Conservation (phyloP, 2,113 vertebrate species). For the Coturnix japonica region DNA sequence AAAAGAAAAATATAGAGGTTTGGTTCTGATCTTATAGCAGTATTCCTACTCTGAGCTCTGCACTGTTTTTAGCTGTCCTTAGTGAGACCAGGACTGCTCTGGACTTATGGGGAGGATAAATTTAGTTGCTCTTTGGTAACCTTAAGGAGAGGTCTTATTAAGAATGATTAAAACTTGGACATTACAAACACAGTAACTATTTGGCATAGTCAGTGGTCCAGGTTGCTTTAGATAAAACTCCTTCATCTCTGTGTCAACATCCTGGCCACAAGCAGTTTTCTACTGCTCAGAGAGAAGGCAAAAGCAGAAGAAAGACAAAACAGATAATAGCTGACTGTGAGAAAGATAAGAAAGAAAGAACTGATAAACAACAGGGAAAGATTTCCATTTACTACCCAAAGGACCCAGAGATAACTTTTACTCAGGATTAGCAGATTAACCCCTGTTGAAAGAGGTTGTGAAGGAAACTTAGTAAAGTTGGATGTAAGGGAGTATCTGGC, state of each 20-base stretch:
- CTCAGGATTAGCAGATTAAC: not conserved
- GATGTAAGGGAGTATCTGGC: fast-evolving
- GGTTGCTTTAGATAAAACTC: not conserved
- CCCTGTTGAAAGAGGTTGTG: not conserved
- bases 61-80: not conserved
- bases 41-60: not conserved
- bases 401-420: not conserved
- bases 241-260: fast-evolving
- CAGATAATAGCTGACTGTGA: not conserved
- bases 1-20: not conserved
- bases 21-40: not conserved
- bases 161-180: not conserved
- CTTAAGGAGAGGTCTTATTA: fast-evolving
- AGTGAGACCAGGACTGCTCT: not conserved
- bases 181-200: not conserved
- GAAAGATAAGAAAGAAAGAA: not conserved
- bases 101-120: not conserved
- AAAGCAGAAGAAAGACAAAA: not conserved
- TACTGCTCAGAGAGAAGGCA: not conserved
- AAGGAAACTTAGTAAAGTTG: not conserved
- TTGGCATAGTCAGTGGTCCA: not conserved
- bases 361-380: not conserved
- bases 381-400: not conserved
- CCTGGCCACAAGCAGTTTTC: not conserved
- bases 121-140: not conserved